phyloP scores from a whole-genome alignment of 2,797 vertebrate species.

The Harpagifer antarcticus region DNA sequence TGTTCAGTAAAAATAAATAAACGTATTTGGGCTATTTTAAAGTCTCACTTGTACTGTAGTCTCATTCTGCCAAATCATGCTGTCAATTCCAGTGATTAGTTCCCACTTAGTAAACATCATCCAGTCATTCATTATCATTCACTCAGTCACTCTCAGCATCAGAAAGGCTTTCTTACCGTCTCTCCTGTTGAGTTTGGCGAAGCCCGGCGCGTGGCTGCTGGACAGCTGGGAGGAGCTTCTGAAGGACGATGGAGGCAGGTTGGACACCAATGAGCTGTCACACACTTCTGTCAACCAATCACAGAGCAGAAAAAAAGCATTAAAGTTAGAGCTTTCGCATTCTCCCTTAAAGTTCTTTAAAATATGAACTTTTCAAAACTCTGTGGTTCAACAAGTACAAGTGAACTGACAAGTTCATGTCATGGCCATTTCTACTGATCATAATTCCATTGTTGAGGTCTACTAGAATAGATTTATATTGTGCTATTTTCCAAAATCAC shows the following conservation, averaged over 20 bases:
- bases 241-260: constrained; percentile 77
- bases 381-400: not conserved
- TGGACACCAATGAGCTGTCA: constrained; percentile 77
- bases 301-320: constrained; percentile 29
- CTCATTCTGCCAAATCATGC: not conserved
- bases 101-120: not conserved
- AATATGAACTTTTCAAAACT: not conserved
- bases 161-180: constrained; percentile 72
- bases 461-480: too few species aligned
- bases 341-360: not conserved
- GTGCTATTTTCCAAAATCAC: too few species aligned
- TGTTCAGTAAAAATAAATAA: not conserved
- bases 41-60: not conserved
- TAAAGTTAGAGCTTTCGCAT: not conserved
- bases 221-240: constrained; percentile 83
- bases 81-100: not conserved
- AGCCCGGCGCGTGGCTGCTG: constrained; percentile 78
- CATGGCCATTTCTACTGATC: too few species aligned
- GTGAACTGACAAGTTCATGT: too few species aligned
- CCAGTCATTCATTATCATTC: not conserved
- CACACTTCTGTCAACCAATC: constrained; percentile 72
- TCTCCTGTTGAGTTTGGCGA: constrained; percentile 83
- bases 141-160: not conserved
- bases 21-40: not conserved
- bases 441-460: too few species aligned